Evolutionary conservation across 2,797 vertebrate species (phyloP), one percentile per base, ranked within the genome.

Genomic region (Vipera latastei): DNA sequence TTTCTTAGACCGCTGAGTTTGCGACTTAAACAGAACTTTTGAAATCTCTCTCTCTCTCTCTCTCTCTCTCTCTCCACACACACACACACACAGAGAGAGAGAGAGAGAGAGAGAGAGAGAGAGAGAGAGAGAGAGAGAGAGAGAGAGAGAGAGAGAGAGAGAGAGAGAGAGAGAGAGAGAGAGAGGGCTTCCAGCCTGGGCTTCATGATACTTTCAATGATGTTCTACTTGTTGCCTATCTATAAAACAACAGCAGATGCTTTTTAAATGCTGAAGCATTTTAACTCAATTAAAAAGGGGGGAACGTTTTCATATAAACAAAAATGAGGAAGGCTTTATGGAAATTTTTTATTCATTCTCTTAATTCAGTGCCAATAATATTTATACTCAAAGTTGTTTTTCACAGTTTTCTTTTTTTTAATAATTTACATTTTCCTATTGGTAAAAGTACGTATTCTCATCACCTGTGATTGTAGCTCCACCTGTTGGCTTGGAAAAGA

Each of bases 401-500:
- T 20, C 22, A 59, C 32, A n/a, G 55, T 63, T 16, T 55, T 32
- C 44, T 56, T 85, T 44, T 44, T 16, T 55, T 59, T 53, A 73
- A n/a, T 32, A 32, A 93, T 78, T 38, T 88, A 91, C 16, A 69
- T 89, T 90, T 0, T 26, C 13, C 18, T 32, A 53, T 61, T 44
- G 28, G 18, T 8, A 28, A 91, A 78, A 20, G 16, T 38, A 88
- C 20, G 1, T 2, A 0, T 16, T 53, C 0, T 6, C 13, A 61
- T 89, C 95, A 16, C 61, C 32, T 0, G 61, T 87, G 91, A 2
- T 53, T 90, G 89, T 90, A 95, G 95, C 90, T 91, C 96, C 94
- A 22, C 56, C 96, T 93, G 63, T 88, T 1, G 57, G 91, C 88
- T 20, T 44, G 0, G 0, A 61, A 13, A 61, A 4, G 32, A 55